These are phyloP conservation scores for Harpalus rubripes DNA, from an alignment of 2,888 invertebrate genomes.

Conservation along the genomic window DNA sequence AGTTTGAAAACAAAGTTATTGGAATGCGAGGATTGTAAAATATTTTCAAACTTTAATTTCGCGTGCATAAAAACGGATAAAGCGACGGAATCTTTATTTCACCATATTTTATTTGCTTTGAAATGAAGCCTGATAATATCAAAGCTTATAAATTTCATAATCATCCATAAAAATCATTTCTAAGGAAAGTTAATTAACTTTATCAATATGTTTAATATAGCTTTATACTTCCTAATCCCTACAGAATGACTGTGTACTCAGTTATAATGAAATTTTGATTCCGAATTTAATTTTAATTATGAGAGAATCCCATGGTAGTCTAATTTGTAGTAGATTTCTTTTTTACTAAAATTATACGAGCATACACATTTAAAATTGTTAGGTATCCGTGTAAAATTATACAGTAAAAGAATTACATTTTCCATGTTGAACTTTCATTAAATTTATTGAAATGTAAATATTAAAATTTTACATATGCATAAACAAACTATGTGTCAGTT, in stretches of 20 bases:
- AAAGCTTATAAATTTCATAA: slow-evolving; percentile 17
- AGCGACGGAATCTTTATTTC: slow-evolving; percentile 18
- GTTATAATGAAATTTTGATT: slow-evolving; percentile 46
- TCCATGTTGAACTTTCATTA: slow-evolving; percentile 37
- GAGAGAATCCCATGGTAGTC: slow-evolving; percentile 17
- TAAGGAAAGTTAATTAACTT: slow-evolving; percentile 25
- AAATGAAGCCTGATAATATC: slow-evolving; percentile 9
- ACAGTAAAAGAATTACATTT: slow-evolving; percentile 22
- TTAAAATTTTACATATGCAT: slow-evolving; percentile 25
- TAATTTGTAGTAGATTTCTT: slow-evolving; percentile 17
- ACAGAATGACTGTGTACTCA: slow-evolving; percentile 2
- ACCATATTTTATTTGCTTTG: neutral
- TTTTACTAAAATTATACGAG: slow-evolving; percentile 21
- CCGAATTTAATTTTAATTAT: slow-evolving; percentile 36
- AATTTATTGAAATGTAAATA: slow-evolving; percentile 47
- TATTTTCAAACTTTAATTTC: slow-evolving; percentile 34
- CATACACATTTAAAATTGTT: neutral
- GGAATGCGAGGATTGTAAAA: slow-evolving; percentile 48
- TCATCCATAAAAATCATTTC: neutral
- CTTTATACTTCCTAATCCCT: slow-evolving; percentile 26
- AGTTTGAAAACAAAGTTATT: slow-evolving; percentile 39
- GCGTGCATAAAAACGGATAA: neutral
- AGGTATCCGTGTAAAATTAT: neutral
- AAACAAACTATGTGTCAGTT: slow-evolving; percentile 13
- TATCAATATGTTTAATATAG: slow-evolving; percentile 34